phyloP scores from a whole-genome alignment of 1,140 invertebrate species.

The Pteromalus puparum region DNA sequence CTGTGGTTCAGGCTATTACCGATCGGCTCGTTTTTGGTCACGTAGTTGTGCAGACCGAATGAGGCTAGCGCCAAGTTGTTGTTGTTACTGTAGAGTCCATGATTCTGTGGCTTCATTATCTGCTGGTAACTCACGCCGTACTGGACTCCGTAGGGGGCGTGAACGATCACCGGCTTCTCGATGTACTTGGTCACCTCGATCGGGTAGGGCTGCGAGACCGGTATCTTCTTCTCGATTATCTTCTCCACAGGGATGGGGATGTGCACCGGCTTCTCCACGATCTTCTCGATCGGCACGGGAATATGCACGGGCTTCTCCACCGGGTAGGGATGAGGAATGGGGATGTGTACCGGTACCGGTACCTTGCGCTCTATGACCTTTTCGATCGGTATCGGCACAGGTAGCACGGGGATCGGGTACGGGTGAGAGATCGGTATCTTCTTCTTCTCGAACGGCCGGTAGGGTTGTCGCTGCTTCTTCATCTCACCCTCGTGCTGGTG shows the following conservation, averaged over 20 bases:
- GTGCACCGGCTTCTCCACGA: slow-evolving; percentile 74
- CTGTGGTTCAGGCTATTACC: slow-evolving; percentile 42
- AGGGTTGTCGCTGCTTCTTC: slow-evolving; percentile 64
- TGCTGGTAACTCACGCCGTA: slow-evolving; percentile 64
- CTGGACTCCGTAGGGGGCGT: slow-evolving; percentile 58
- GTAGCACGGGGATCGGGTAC: slow-evolving; percentile 65
- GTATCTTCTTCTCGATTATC: slow-evolving; percentile 71
- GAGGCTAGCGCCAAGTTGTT: neutral
- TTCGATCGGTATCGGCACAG: slow-evolving; percentile 74
- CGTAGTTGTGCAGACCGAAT: neutral
- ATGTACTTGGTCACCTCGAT: slow-evolving; percentile 63
- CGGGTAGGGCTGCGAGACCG: slow-evolving; percentile 56
- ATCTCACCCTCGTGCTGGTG: neutral
- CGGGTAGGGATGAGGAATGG: slow-evolving; percentile 74
- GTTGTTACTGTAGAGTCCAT: slow-evolving; percentile 51
- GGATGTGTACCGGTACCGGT: slow-evolving; percentile 62
- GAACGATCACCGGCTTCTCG: slow-evolving; percentile 60
- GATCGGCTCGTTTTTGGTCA: neutral
- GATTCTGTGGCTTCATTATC: slow-evolving; percentile 59
- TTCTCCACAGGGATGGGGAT: slow-evolving; percentile 71
- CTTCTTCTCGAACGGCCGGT: slow-evolving; percentile 62
- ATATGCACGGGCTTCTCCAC: slow-evolving; percentile 75
- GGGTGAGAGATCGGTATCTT: slow-evolving; percentile 60
- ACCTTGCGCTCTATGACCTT: slow-evolving; percentile 75
- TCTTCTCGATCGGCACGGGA: slow-evolving; percentile 72